Evolutionary conservation across 1,140 invertebrate genomes (phyloP), one percentile per base, ranked within the genome.

Genomic region (Vanessa tameamea): DNA sequence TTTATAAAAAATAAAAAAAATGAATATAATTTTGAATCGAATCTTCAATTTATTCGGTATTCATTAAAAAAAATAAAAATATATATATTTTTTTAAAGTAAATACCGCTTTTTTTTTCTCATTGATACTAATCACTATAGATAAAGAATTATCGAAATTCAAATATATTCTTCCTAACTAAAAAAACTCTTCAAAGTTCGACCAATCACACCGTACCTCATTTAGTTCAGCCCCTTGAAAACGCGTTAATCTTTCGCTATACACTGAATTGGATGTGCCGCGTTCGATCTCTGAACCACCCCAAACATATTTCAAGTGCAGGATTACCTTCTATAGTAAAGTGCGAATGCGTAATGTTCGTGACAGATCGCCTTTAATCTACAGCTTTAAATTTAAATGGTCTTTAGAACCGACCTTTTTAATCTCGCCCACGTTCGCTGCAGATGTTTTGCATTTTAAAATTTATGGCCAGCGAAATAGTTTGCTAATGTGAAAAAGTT

Each of bases 271-370:
- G 87, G 80, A 78, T 77, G 78, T 82, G 80, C 87, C 76, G 68
- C 71, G 72, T 81, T 79, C 78, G 68, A 74, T 72, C 76, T 72
- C 70, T n/a, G 73, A 66, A 26, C 48, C 48, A 50, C 75, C 78
- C 76, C 73, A 77, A 82, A 85, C 86, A 89, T 89, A 92, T 89
- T 89, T 90, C 89, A 92, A 92, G 87, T 84, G 83, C 84, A 88
- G 89, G 86, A 88, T 90, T 88, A 91, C 68, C 68, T 61, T 69
- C 57, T 69, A 83, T 80, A 75, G 81, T 73, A 81, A 85, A 87
- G 85, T 84, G 89, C 84, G 90, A 90, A 88, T 89, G 84, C 87
- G 81, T 83, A 85, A 83, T 85, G 87, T 87, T 83, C 88, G 87
- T 75, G 90, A 89, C 90, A 90, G 86, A 77, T 82, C 68, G 65